Evolutionary conservation across 2,888 invertebrate genomes (phyloP), one percentile per base, ranked within the genome.

Genomic region (Parnassius smintheus): DNA sequence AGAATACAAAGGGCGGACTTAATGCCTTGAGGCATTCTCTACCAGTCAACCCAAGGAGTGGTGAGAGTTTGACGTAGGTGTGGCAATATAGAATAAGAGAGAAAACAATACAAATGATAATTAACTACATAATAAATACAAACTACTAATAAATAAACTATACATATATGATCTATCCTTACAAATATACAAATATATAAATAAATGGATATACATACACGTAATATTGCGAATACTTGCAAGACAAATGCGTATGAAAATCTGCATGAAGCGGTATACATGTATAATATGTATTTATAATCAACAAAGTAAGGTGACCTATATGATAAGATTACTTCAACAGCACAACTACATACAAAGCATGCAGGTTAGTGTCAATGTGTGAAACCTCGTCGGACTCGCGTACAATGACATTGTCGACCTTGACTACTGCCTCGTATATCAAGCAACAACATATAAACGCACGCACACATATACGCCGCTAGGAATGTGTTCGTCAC

Each of bases 301-400:
- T 90, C 88, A 83, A 85, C 85, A 85, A 83, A 83, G 88, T 88
- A 91, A 91, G 88, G 91, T 91, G 91, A 91, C 91, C 91, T 88
- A 91, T 83, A 90, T 91, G 91, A 91, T 91, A 91, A 91, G 91
- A 91, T 90, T 86, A 90, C 81, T 87, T 84, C 86, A 85, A 86
- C 84, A 82, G 79, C 83, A 77, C 76, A 70, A 75, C 76, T 73
- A 76, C 79, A 81, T 71, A 76, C 75, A 75, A 71, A 77, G 67
- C 76, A 73, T 74, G 76, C 75, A 73, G 69, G 66, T 68, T 42
- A 73, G 71, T 70, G 69, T 72, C 72, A 74, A 76, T 77, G 85
- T 81, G 84, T 80, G 81, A 80, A 81, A 83, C 81, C 79, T 81
- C 83, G 82, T 73, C 80, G 77, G 77, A 81, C 81, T 81, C 76